A percentile compares a stretch with the other conserved stretches of the same genome.
These are phyloP conservation scores for Diprion similis DNA, from an alignment of 1,140 invertebrate species.

Conservation along the genomic window DNA sequence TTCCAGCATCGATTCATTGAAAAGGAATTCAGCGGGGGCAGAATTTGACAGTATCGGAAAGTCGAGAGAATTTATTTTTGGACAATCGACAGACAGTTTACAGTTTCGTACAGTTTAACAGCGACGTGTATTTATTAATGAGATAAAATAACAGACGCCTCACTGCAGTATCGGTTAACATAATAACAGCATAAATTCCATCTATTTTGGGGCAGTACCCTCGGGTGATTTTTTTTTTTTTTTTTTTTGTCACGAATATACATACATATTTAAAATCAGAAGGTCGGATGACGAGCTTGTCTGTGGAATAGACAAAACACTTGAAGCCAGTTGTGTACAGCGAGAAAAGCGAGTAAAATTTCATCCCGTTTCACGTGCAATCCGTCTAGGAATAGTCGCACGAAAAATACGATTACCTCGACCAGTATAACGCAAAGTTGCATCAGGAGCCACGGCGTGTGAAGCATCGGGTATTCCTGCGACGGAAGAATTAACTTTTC, in stretches of 20 bases:
- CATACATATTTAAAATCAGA: neutral
- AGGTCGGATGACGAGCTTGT: conserved; percentile 28
- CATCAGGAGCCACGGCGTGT: conserved; percentile 58
- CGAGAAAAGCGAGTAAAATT: conserved; percentile 48
- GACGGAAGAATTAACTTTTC: neutral
- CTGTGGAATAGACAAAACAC: conserved; percentile 56
- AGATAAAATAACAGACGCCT: too few relatives aligned
- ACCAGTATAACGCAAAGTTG: conserved; percentile 55
- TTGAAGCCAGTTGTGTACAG: conserved; percentile 56
- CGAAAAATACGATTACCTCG: conserved; percentile 53
- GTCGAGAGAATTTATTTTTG: too few relatives aligned
- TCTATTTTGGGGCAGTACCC: too few relatives aligned
- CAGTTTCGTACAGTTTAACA: too few relatives aligned
- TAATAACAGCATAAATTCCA: too few relatives aligned
- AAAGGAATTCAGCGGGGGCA: too few relatives aligned
- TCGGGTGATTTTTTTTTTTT: too few relatives aligned
- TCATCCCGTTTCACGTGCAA: conserved; percentile 51
- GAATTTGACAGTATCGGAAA: too few relatives aligned
- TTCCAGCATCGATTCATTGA: too few relatives aligned
- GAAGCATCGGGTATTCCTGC: conserved; percentile 55
- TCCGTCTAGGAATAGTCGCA: conserved; percentile 50
- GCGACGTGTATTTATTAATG: too few relatives aligned
- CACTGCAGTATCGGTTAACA: too few relatives aligned
- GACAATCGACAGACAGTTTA: too few relatives aligned
- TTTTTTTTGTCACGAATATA: neutral